A percentile compares a stretch with the other conserved stretches of the same genome.
Conservation (phyloP, 2,888 invertebrate genomes). For the Diaphora mendica region DNA sequence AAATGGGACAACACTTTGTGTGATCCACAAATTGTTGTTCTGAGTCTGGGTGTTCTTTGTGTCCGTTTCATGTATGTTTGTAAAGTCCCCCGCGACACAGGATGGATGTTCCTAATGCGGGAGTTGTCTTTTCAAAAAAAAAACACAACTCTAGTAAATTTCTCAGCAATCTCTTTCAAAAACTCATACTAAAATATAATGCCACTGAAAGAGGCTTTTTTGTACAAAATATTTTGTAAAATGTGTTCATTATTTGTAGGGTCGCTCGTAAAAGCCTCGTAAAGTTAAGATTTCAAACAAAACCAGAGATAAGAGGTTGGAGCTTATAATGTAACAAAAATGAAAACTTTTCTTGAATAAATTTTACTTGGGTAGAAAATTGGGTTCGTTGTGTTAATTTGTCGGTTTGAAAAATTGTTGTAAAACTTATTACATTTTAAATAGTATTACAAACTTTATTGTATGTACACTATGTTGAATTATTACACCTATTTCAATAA, state of each 20-base stretch:
- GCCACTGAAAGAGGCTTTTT: constrained; percentile 6
- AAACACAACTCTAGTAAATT: too few relatives aligned
- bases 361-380: constrained; percentile 16
- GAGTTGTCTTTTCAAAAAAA: too few relatives aligned
- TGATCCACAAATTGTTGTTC: too few relatives aligned
- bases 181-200: constrained; percentile 13
- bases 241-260: constrained; percentile 31
- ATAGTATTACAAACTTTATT: too few relatives aligned
- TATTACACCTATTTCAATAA: too few relatives aligned
- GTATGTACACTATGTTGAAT: too few relatives aligned
- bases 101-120: too few relatives aligned
- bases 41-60: too few relatives aligned
- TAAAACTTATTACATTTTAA: too few relatives aligned
- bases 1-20: too few relatives aligned
- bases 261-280: constrained; percentile 39
- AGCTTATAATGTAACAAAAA: constrained; percentile 32
- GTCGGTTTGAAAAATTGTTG: not conserved
- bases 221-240: constrained; percentile 19
- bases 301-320: constrained; percentile 30
- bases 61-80: too few relatives aligned
- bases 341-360: constrained; percentile 3
- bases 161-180: not conserved
- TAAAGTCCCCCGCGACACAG: too few relatives aligned
- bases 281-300: constrained; percentile 41
- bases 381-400: not conserved